A percentile compares a stretch with the other conserved stretches of the same genome.
phyloP scores from a whole-genome alignment of 2,113 vertebrate species.

The Callithrix jacchus region DNA sequence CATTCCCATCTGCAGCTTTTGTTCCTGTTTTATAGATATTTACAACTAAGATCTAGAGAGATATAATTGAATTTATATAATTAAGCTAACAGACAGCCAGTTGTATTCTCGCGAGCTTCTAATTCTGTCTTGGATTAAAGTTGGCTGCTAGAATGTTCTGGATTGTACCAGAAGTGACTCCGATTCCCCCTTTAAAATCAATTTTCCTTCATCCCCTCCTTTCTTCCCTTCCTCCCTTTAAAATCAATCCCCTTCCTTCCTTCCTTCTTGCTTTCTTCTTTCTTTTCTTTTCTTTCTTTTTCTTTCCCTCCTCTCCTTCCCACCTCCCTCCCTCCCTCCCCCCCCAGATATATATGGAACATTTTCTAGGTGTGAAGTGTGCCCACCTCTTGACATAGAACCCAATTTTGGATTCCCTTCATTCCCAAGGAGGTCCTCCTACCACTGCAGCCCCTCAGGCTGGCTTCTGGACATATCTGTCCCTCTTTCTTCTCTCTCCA shows the following conservation, averaged over 20 bases:
- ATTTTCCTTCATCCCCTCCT: background rate
- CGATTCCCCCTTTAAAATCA: background rate
- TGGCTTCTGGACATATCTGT: background rate
- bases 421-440: background rate
- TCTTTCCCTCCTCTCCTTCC: too few species aligned
- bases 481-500: background rate
- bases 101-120: background rate
- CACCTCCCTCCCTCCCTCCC: background rate
- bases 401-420: background rate
- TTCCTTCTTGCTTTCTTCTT: too few species aligned
- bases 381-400: background rate
- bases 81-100: background rate
- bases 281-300: background rate
- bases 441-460: accelerated
- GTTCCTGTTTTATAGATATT: background rate
- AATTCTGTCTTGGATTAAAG: background rate
- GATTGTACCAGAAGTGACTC: background rate
- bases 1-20: background rate
- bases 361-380: background rate
- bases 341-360: background rate
- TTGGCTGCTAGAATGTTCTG: background rate
- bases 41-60: background rate
- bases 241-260: background rate
- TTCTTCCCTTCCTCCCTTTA: too few species aligned
- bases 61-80: background rate